Evolutionary conservation across 1,140 invertebrate species (phyloP).

Genomic region (Arctopsyche grandis): DNA sequence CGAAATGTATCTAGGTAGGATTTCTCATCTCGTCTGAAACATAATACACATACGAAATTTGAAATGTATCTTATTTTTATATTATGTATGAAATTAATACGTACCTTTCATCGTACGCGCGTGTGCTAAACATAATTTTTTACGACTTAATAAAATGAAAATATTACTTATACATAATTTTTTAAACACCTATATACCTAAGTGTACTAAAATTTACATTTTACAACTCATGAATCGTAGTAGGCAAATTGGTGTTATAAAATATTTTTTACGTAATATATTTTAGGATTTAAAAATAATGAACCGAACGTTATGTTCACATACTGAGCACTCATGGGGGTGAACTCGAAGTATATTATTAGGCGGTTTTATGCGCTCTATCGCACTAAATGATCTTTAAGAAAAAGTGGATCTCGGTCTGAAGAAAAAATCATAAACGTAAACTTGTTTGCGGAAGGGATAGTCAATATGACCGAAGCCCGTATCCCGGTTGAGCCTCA

Average conservation of each 20-base stretch:
- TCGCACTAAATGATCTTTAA: constrained; percentile 25
- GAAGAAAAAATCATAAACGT: constrained; percentile 41
- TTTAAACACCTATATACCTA: too few relatives aligned
- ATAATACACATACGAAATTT: background rate
- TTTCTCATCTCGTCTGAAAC: constrained; percentile 10
- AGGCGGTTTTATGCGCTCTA: constrained; percentile 21
- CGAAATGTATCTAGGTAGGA: too few relatives aligned
- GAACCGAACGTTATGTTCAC: background rate
- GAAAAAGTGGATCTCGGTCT: constrained; percentile 20
- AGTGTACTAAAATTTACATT: too few relatives aligned
- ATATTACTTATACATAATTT: too few relatives aligned
- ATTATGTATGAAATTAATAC: too few relatives aligned
- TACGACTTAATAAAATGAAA: too few relatives aligned
- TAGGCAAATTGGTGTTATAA: too few relatives aligned
- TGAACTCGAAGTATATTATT: background rate
- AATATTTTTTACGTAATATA: too few relatives aligned
- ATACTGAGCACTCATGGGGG: background rate
- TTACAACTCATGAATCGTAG: too few relatives aligned
- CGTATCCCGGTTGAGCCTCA: constrained; percentile 41
- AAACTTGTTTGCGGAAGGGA: constrained; percentile 46
- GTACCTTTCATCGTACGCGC: too few relatives aligned
- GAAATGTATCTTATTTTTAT: too few relatives aligned
- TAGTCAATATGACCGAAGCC: constrained; percentile 43
- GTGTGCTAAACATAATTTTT: too few relatives aligned
- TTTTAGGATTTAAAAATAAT: background rate